Percentiles rank a stretch among this genome's conserved stretches.
These are phyloP conservation scores for Phyllotreta cruciferae DNA, from an alignment of 2,888 invertebrate genomes.

Conservation along the genomic window DNA sequence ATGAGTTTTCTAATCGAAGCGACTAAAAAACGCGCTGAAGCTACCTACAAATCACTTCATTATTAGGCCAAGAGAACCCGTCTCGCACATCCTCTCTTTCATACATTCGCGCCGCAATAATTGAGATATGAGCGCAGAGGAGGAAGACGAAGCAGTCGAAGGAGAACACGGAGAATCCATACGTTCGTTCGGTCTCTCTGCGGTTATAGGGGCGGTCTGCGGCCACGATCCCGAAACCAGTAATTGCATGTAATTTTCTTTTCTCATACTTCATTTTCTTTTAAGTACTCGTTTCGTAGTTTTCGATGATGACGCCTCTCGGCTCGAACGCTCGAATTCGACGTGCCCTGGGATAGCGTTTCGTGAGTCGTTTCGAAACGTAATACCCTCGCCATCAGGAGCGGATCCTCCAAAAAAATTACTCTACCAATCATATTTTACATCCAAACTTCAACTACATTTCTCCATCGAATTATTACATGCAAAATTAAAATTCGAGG, in stretches of 20 bases:
- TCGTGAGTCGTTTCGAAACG: slow-evolving; percentile 47
- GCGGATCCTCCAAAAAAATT: slow-evolving; percentile 16
- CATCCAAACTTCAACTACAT: too few species aligned
- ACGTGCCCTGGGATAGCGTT: slow-evolving; percentile 45
- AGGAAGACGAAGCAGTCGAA: slow-evolving; percentile 42
- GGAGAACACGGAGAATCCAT: slow-evolving; percentile 8
- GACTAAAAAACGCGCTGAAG: slow-evolving; percentile 1
- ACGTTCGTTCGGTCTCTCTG: slow-evolving; percentile 47
- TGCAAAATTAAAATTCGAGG: background rate
- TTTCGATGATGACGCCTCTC: slow-evolving; percentile 51
- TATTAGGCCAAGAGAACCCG: slow-evolving; percentile 18
- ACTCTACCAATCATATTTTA: background rate
- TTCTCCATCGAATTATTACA: background rate
- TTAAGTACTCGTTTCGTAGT: slow-evolving; percentile 54
- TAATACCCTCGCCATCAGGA: slow-evolving; percentile 19
- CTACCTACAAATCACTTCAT: background rate
- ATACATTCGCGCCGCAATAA: slow-evolving; percentile 42
- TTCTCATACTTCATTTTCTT: slow-evolving; percentile 58
- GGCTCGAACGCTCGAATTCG: slow-evolving; percentile 45
- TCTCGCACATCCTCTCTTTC: background rate
- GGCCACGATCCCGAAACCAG: slow-evolving; percentile 57
- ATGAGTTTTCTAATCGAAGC: slow-evolving; percentile 6
- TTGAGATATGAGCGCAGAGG: slow-evolving; percentile 56
- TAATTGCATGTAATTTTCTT: slow-evolving; percentile 59
- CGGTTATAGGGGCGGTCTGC: slow-evolving; percentile 59